Evolutionary conservation across 2,888 invertebrate genomes (phyloP).

Genomic region (Napeogenes sylphis): DNA sequence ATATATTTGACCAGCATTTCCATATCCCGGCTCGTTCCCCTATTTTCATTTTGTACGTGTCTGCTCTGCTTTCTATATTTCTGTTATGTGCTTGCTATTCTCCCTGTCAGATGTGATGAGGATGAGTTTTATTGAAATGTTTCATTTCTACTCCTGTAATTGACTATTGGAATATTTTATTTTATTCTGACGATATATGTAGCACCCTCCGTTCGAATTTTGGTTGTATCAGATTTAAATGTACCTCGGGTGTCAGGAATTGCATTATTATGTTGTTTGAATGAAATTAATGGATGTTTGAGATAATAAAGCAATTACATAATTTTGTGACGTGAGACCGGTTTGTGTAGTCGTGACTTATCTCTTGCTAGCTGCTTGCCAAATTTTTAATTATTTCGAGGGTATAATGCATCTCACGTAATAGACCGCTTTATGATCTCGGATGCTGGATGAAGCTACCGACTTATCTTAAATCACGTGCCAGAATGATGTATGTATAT

Average conservation of each 20-base stretch:
- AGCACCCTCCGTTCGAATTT: no score
- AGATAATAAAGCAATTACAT: no score
- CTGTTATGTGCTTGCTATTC: constrained; percentile 36
- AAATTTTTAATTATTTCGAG: constrained; percentile 45
- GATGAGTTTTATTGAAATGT: constrained; percentile 30
- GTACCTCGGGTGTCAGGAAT: no score
- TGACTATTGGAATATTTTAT: constrained; percentile 25
- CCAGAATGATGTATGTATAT: not conserved
- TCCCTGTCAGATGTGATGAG: constrained; percentile 49
- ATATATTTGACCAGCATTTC: constrained; percentile 94
- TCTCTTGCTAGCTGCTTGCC: constrained; percentile 28
- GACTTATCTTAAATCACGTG: not conserved
- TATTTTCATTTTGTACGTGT: constrained; percentile 78
- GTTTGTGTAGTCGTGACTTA: not conserved
- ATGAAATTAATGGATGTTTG: no score
- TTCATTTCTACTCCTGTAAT: not conserved
- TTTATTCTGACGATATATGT: constrained; percentile 13
- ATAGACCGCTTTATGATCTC: constrained; percentile 8
- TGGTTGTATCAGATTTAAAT: no score
- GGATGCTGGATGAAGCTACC: not conserved
- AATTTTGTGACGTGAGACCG: no score
- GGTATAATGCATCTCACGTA: constrained; percentile 16
- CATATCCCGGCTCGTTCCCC: constrained; percentile 73
- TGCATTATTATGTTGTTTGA: no score
- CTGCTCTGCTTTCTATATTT: constrained; percentile 61